phyloP scores from a whole-genome alignment of 2,113 vertebrate genomes.

The Brevimyrus niger region DNA sequence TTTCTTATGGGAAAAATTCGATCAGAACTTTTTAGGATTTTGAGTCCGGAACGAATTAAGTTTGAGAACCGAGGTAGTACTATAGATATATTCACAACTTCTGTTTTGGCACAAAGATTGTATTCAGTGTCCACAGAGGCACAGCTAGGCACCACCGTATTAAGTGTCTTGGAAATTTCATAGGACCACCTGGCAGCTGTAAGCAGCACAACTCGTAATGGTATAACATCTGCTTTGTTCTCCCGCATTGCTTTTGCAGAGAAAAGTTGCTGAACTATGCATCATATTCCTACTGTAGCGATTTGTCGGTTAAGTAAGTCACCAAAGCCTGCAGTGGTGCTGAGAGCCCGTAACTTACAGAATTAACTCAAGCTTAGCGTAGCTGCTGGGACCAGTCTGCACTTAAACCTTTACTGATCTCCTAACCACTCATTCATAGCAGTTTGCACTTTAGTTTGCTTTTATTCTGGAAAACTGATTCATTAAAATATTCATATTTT shows the following conservation, averaged over 20 bases:
- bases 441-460: neutral
- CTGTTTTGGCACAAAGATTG: neutral
- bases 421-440: neutral
- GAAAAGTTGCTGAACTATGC: conserved; percentile 16
- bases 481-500: neutral
- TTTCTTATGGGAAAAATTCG: too few species aligned
- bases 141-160: neutral
- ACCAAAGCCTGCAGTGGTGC: neutral
- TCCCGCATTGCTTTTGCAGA: conserved; percentile 16
- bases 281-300: neutral
- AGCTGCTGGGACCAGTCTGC: neutral
- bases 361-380: conserved; percentile 12
- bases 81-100: too few species aligned
- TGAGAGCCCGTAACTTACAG: neutral
- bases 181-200: neutral
- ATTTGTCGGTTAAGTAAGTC: conserved; percentile 24
- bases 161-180: neutral
- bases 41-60: too few species aligned
- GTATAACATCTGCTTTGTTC: neutral
- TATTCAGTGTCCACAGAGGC: neutral
- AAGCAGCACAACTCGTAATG: neutral
- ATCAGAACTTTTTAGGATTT: too few species aligned
- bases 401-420: neutral
- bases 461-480: neutral
- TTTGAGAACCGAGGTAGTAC: too few species aligned